A percentile compares a stretch with the other conserved stretches of the same genome.
Conservation (phyloP, 2,113 vertebrate species). For the Engystomops pustulosus region DNA sequence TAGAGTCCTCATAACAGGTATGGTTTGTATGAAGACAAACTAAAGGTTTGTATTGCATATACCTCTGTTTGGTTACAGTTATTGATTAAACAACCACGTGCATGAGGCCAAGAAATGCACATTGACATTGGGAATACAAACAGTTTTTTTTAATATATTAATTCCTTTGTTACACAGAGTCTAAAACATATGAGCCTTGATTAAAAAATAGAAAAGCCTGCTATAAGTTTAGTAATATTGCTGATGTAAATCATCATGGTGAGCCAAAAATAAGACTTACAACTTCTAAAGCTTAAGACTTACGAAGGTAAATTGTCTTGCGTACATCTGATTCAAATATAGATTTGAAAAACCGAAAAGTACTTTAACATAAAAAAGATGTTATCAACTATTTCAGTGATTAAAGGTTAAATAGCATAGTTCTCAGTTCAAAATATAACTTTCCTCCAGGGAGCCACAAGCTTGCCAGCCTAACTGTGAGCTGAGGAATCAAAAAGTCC, state of each 20-base stretch:
- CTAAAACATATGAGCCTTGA: too few relatives aligned
- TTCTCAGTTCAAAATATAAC: background rate
- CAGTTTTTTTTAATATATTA: too few relatives aligned
- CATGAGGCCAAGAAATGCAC: too few relatives aligned
- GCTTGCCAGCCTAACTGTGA: slow-evolving; percentile 4
- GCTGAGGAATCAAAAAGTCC: slow-evolving; percentile 5
- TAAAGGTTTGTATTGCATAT: too few relatives aligned
- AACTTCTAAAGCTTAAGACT: background rate
- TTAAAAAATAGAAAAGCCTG: background rate
- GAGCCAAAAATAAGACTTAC: background rate
- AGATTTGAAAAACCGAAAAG: slow-evolving; percentile 12
- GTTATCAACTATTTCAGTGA: slow-evolving; percentile 19
- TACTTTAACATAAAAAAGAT: slow-evolving; percentile 17
- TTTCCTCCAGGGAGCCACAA: background rate
- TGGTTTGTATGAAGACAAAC: too few relatives aligned
- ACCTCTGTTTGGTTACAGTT: too few relatives aligned
- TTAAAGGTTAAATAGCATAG: slow-evolving; percentile 5
- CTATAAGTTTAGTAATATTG: background rate
- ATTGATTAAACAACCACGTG: too few relatives aligned
- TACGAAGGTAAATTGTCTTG: background rate
- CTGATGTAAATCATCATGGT: slow-evolving; percentile 2
- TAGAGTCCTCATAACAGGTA: too few relatives aligned
- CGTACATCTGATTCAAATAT: background rate
- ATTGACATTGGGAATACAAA: too few relatives aligned
- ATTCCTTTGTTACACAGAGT: too few relatives aligned